phyloP scores from a whole-genome alignment of 2,888 invertebrate species.

The Meteorus colon region DNA sequence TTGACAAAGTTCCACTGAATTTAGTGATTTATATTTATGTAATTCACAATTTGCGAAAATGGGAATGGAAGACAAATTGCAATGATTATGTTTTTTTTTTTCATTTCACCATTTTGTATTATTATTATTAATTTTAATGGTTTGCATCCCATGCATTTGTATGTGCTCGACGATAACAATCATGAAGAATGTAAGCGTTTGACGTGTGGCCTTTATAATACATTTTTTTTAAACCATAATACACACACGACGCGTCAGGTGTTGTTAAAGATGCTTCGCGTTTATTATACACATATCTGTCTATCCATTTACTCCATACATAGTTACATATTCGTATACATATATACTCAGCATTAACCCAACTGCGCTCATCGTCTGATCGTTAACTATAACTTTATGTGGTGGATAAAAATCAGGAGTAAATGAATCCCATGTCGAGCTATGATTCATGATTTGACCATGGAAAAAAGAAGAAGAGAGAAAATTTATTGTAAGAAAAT shows the following conservation, averaged over 20 bases:
- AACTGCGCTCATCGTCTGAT: background rate
- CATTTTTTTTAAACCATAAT: background rate
- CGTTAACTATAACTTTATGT: slow-evolving; percentile 16
- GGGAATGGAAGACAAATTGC: background rate
- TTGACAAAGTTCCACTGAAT: background rate
- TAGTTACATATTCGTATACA: background rate
- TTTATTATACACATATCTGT: background rate
- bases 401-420: slow-evolving; percentile 13
- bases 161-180: background rate
- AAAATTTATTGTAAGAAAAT: background rate
- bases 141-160: background rate
- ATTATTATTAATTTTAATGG: background rate
- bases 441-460: slow-evolving; percentile 13
- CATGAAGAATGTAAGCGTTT: background rate
- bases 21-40: background rate
- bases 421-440: background rate
- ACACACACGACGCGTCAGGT: background rate
- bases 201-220: slow-evolving; percentile 5
- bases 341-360: background rate
- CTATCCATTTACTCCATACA: background rate
- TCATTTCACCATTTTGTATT: background rate
- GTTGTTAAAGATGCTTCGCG: background rate
- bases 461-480: background rate
- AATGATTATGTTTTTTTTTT: background rate
- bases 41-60: background rate